A percentile compares a stretch with the other conserved stretches of the same genome.
These are phyloP conservation scores for Corythoichthys haematopterus DNA, from an alignment of 2,113 vertebrate species.

Conservation along the genomic window DNA sequence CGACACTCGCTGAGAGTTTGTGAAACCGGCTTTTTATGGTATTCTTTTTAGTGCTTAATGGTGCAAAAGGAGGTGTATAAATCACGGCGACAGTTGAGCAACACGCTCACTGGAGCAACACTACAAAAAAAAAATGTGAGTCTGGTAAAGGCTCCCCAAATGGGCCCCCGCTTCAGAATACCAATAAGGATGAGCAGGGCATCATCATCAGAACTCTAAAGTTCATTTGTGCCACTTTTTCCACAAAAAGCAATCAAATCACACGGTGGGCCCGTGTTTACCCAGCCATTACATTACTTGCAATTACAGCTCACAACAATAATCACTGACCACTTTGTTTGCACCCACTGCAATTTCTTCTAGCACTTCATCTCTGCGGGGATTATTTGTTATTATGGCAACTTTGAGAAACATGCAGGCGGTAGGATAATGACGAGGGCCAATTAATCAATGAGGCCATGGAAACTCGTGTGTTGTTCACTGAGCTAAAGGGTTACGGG, in stretches of 20 bases:
- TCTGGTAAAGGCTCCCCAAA: neutral
- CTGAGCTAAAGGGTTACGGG: neutral
- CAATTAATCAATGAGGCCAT: conserved; percentile 23
- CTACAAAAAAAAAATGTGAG: conserved; percentile 14
- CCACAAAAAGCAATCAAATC: conserved; percentile 1
- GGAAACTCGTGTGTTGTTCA: conserved; percentile 32
- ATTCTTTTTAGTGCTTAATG: conserved; percentile 8
- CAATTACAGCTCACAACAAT: conserved; percentile 42
- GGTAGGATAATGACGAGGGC: conserved; percentile 12
- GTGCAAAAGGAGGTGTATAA: conserved; percentile 12
- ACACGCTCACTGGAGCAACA: conserved; percentile 29
- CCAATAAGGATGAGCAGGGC: neutral
- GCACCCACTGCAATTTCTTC: conserved; percentile 24
- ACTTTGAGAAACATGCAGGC: conserved; percentile 16
- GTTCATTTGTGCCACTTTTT: conserved; percentile 3
- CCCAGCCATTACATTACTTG: conserved; percentile 25
- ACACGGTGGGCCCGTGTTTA: conserved; percentile 16
- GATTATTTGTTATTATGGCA: conserved; percentile 48
- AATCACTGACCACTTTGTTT: conserved; percentile 22
- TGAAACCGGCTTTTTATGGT: conserved; percentile 19
- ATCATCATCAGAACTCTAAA: conserved; percentile 21
- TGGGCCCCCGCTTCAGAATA: conserved; percentile 13
- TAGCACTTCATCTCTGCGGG: conserved; percentile 4
- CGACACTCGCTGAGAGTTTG: conserved; percentile 1
- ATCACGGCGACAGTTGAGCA: conserved; percentile 33